Percentiles rank a stretch among this genome's conserved stretches.
Conservation (phyloP, 1,140 invertebrate genomes). For the Mamestra configurata region DNA sequence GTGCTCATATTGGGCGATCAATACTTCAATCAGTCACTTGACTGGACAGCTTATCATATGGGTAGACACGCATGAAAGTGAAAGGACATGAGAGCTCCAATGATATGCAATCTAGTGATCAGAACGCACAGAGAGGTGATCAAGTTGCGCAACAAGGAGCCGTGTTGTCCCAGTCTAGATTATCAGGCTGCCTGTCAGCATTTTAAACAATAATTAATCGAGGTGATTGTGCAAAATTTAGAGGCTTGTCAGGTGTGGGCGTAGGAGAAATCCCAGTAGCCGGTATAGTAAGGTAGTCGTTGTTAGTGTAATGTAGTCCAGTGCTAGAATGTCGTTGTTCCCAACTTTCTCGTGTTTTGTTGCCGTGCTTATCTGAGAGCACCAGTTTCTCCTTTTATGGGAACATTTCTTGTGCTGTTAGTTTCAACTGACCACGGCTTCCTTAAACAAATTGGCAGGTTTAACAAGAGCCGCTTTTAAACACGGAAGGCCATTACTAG, state of each 20-base stretch:
- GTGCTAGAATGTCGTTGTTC: slow-evolving; percentile 40
- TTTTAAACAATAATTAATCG: slow-evolving; percentile 52
- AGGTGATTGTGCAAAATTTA: slow-evolving; percentile 35
- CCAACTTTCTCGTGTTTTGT: slow-evolving; percentile 41
- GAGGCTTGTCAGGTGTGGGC: slow-evolving; percentile 38
- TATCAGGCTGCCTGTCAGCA: slow-evolving; percentile 42
- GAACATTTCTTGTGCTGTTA: slow-evolving; percentile 25
- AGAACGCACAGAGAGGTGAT: slow-evolving; percentile 32
- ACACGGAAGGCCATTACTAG: slow-evolving; percentile 39
- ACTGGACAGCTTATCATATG: neutral
- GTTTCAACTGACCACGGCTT: slow-evolving; percentile 29
- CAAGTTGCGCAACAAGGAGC: slow-evolving; percentile 40
- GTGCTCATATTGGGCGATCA: neutral
- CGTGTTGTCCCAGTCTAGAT: slow-evolving; percentile 43
- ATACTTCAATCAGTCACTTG: slow-evolving; percentile 4
- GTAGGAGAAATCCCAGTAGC: slow-evolving; percentile 37
- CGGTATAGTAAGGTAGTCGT: neutral
- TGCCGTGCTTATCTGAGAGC: slow-evolving; percentile 14
- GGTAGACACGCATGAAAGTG: slow-evolving; percentile 37
- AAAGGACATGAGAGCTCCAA: slow-evolving; percentile 39
- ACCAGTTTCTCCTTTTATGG: slow-evolving; percentile 38
- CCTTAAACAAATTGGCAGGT: slow-evolving; percentile 48
- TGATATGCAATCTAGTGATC: slow-evolving; percentile 24
- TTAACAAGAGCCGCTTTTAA: slow-evolving; percentile 28
- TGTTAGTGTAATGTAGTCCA: slow-evolving; percentile 1